Percentiles rank a stretch among this genome's conserved stretches.
Evolutionary conservation across 2,113 vertebrate genomes (phyloP).

Genomic region (Zosterops hypoxanthus): DNA sequence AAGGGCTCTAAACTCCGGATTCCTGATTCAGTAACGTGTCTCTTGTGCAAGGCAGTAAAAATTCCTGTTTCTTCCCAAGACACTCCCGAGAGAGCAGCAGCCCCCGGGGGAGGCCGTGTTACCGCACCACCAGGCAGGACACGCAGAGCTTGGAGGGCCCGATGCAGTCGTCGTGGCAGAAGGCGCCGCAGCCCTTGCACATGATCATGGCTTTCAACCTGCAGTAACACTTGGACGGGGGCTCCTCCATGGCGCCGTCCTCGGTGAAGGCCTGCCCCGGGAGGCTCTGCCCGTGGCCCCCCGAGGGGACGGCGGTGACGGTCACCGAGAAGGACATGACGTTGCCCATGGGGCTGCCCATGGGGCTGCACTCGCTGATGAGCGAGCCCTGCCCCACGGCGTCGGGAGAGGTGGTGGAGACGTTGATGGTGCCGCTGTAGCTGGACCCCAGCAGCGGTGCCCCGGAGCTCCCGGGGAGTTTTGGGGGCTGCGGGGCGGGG

Average conservation of each 20-base stretch:
- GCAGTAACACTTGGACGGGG: slow-evolving; percentile 95
- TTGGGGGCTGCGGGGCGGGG: slow-evolving; percentile 71
- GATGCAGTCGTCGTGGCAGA: slow-evolving; percentile 98
- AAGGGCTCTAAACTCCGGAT: slow-evolving; percentile 55
- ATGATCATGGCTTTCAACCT: slow-evolving; percentile 99
- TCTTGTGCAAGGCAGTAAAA: slow-evolving; percentile 65
- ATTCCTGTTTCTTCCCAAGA: slow-evolving; percentile 57
- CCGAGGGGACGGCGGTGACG: slow-evolving; percentile 90
- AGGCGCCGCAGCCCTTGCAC: slow-evolving; percentile 97
- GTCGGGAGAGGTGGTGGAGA: slow-evolving; percentile 85
- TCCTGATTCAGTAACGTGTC: slow-evolving; percentile 73
- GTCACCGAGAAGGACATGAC: slow-evolving; percentile 99
- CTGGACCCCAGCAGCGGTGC: slow-evolving; percentile 71
- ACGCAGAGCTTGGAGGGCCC: slow-evolving; percentile 97
- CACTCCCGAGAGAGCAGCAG: not conserved
- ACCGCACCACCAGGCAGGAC: slow-evolving; percentile 96
- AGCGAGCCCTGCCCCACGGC: slow-evolving; percentile 70
- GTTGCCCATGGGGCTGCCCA: slow-evolving; percentile 77
- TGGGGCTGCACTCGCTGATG: slow-evolving; percentile 55
- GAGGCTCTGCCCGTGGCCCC: slow-evolving; percentile 76
- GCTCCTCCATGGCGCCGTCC: slow-evolving; percentile 80
- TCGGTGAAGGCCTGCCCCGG: slow-evolving; percentile 86
- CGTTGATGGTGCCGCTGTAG: slow-evolving; percentile 90
- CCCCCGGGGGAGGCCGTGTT: not conserved
- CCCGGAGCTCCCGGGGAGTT: slow-evolving; percentile 72